Base-by-base conservation (phyloP, 2,797 vertebrate genomes). In the Prunella strophiata region DNA sequence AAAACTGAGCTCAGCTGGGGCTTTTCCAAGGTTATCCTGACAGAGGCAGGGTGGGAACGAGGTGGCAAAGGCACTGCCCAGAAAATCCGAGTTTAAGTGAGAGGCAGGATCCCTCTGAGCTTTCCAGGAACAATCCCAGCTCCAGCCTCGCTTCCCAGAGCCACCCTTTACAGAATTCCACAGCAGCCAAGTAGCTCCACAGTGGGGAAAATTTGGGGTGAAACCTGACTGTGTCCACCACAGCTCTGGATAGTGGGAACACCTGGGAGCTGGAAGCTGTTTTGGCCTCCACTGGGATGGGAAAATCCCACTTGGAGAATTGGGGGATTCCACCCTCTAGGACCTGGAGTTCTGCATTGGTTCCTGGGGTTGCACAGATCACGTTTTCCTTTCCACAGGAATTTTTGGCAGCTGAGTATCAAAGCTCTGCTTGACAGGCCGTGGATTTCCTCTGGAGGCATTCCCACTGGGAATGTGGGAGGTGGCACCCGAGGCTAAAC, bases 41-140 rank as follows among this genome's bases (percentile, higher is more conserved):
- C 48, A 36, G 85, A 72, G 76, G 76, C 91, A 91, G 61, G 62
- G 54, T 32, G 51, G 0, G 13, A 95, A 91, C n/a, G 83, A 93
- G 63, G 91, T 58, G 71, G 58, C 30, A 68, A 83, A 94, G 54
- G 82, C 51, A 36, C 22, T 91, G 89, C 76, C 66, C 45, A 88
- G 91, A 75, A 81, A 65, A 79, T 59, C 57, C 7, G 10, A 11
- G 42, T 16, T 61, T 21, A 42, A 65, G 8, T 1, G 20, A 27
- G 42, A n/a, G 58, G 23, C 50, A 6, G 85, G 55, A 78, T 81
- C 40, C 1, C 11, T 55, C 55, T 8, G 67, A 91, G 67, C 55
- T 52, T 76, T 87, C 77, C 38, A 13, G 55, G 77, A 93, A n/a
- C 32, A 67, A 93, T 29, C 80, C 26, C 43, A 23, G 47, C 62